phyloP scores from a whole-genome alignment of 2,797 vertebrate species.

The Pseudocheirus occidentalis region DNA sequence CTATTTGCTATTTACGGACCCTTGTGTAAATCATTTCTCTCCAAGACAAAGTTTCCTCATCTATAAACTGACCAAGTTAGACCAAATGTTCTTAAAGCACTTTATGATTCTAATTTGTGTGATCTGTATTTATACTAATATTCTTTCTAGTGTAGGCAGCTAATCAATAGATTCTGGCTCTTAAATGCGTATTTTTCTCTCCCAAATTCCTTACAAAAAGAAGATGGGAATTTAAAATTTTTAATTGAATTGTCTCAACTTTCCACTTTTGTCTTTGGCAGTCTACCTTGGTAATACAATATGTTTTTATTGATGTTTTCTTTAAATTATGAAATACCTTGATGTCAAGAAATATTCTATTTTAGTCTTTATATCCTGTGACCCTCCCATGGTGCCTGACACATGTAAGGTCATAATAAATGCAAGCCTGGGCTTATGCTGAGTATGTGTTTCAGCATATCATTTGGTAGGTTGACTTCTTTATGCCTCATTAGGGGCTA shows the following conservation, averaged over 20 bases:
- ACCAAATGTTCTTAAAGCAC: background rate
- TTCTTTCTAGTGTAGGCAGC: background rate
- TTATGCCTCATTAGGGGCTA: background rate
- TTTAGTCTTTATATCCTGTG: background rate
- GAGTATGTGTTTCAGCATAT: no score
- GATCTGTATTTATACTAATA: background rate
- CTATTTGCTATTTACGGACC: background rate
- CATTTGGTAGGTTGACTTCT: background rate
- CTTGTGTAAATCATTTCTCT: background rate
- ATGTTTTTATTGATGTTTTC: background rate
- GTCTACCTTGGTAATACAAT: background rate
- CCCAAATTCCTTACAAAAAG: background rate
- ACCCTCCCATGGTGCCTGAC: background rate
- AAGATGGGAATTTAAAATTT: background rate
- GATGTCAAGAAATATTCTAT: background rate
- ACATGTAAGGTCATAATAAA: background rate
- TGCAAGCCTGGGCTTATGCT: background rate
- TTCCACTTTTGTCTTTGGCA: background rate
- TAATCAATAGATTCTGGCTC: background rate
- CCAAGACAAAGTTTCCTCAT: background rate
- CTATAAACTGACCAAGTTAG: background rate
- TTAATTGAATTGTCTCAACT: background rate
- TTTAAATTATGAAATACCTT: background rate
- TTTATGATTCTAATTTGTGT: background rate
- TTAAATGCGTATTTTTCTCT: background rate